phyloP scores from a whole-genome alignment of 92 coral and sea anemone genomes.

The Pocillopora grandis region DNA sequence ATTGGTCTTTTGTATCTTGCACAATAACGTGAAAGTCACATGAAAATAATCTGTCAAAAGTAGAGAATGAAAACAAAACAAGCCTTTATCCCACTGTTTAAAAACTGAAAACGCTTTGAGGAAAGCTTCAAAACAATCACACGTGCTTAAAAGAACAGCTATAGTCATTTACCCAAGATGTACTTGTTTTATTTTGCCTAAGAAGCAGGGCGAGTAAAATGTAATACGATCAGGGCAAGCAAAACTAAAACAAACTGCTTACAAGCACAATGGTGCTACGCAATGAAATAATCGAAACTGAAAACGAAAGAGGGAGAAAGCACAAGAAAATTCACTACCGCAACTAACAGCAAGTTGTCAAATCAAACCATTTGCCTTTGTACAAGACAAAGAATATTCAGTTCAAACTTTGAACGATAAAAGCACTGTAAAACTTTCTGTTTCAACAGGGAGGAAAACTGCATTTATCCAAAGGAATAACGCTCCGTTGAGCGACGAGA shows the following conservation, averaged over 20 bases:
- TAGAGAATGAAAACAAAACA: neutral
- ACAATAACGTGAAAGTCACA: constrained; percentile 20
- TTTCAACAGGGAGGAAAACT: no score
- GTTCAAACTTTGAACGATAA: no score
- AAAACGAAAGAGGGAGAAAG: neutral
- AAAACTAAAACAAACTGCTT: neutral
- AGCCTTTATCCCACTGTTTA: neutral
- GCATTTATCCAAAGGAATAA: no score
- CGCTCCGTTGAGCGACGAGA: no score
- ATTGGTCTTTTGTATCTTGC: no score
- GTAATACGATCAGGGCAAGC: neutral
- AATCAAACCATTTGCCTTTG: no score
- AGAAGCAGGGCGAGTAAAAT: neutral
- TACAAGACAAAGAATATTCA: no score
- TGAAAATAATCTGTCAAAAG: constrained; percentile 1
- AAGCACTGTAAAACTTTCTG: no score
- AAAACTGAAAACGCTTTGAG: neutral
- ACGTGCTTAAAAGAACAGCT: neutral
- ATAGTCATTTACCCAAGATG: neutral
- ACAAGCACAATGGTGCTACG: neutral
- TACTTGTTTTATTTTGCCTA: neutral
- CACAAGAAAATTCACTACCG: no score
- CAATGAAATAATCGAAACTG: neutral
- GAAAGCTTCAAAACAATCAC: neutral
- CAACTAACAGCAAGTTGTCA: no score